These are phyloP conservation scores for Lathamus discolor DNA, from an alignment of 2,113 vertebrate species.

Conservation along the genomic window DNA sequence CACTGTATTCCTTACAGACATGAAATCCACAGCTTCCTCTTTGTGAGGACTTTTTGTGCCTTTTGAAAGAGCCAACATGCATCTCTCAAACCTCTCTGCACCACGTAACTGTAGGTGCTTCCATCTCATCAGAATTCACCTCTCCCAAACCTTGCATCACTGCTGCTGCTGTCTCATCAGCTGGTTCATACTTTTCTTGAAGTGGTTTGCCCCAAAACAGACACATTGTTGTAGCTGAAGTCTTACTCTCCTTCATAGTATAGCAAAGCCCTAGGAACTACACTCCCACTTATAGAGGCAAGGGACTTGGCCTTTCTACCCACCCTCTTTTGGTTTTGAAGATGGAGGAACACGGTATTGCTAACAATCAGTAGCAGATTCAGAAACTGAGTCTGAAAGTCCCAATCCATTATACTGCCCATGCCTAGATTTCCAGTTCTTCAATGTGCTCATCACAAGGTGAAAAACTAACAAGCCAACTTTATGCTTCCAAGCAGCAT, in stretches of 20 bases:
- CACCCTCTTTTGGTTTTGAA: not conserved
- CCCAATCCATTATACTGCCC: not conserved
- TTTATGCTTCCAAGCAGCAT: not conserved
- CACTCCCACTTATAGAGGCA: not conserved
- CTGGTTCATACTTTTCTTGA: not conserved
- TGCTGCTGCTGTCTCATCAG: not conserved
- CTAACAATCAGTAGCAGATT: not conserved
- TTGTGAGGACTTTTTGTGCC: not conserved
- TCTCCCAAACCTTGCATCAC: not conserved
- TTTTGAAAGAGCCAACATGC: not conserved
- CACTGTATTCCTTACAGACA: not conserved
- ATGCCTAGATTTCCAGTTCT: not conserved
- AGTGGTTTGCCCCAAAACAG: not conserved
- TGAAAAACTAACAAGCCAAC: not conserved
- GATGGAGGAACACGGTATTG: not conserved
- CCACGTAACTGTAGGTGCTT: not conserved
- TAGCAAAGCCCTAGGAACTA: not conserved
- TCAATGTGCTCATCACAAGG: not conserved
- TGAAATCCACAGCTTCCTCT: not conserved
- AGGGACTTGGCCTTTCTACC: not conserved
- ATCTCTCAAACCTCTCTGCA: not conserved
- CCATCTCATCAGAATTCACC: not conserved
- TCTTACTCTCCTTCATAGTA: not conserved
- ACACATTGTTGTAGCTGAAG: not conserved
- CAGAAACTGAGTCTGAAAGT: not conserved